These are phyloP conservation scores for Thera britannica DNA, from an alignment of 2,888 invertebrate genomes.

Conservation along the genomic window DNA sequence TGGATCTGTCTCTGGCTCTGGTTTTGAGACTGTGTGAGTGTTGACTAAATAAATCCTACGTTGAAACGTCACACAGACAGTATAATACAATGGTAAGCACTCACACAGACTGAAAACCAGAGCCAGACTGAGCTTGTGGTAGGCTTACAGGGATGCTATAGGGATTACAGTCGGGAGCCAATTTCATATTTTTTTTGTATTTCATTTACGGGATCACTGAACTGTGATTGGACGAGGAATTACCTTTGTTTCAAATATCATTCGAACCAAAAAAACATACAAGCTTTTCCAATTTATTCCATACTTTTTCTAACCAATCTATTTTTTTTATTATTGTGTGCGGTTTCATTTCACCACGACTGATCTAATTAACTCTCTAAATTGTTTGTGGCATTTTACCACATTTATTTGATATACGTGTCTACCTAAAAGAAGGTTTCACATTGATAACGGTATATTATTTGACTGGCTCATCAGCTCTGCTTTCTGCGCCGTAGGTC, in stretches of 20 bases:
- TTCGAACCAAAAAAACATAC: background rate
- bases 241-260: background rate
- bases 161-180: background rate
- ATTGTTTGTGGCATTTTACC: conserved; percentile 2
- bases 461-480: too few species aligned
- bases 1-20: too few species aligned
- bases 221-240: background rate
- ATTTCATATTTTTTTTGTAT: conserved; percentile 5
- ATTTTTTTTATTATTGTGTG: background rate
- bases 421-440: background rate
- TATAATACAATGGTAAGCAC: too few species aligned
- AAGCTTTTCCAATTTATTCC: background rate
- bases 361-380: background rate
- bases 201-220: conserved; percentile 1
- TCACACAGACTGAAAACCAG: too few species aligned
- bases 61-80: too few species aligned
- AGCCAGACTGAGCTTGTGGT: too few species aligned
- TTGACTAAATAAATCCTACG: too few species aligned
- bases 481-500: too few species aligned
- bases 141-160: background rate
- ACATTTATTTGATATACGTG: background rate
- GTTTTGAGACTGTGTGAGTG: too few species aligned
- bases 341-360: background rate
- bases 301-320: background rate
- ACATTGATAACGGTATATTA: too few species aligned